Evolutionary conservation across 2,888 invertebrate species (phyloP).

Genomic region (Xanthorhoe designata): DNA sequence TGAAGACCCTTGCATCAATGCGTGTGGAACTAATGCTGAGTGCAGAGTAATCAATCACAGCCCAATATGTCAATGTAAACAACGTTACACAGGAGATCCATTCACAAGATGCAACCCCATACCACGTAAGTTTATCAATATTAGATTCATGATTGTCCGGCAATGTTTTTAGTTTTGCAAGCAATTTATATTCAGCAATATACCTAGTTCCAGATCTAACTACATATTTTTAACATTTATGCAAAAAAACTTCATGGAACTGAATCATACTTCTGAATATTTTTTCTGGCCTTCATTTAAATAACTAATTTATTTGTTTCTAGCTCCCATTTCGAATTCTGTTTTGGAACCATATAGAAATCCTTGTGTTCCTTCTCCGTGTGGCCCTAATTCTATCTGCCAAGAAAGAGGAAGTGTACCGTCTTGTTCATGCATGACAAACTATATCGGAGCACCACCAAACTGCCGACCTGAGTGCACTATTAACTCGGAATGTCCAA

Average conservation of each 20-base stretch:
- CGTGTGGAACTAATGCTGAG: conserved; percentile 88
- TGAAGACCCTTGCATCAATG: conserved; percentile 89
- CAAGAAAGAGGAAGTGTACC: conserved; percentile 85
- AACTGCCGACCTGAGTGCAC: conserved; percentile 90
- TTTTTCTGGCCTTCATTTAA: not conserved
- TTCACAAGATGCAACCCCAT: conserved; percentile 85
- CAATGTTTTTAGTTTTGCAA: not conserved
- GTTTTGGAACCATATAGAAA: conserved; percentile 79
- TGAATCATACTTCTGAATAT: not conserved
- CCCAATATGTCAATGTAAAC: conserved; percentile 90
- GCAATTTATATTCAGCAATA: not conserved
- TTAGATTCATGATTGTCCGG: not conserved
- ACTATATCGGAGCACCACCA: conserved; percentile 87
- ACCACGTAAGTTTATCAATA: conserved; percentile 71
- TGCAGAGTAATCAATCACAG: conserved; percentile 92
- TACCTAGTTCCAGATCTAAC: too few relatives aligned
- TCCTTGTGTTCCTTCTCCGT: conserved; percentile 88
- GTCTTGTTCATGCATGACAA: conserved; percentile 87
- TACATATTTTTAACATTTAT: too few relatives aligned
- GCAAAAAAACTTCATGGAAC: too few relatives aligned
- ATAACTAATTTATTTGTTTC: conserved; percentile 41
- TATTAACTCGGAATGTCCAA: conserved; percentile 89
- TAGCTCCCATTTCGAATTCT: conserved; percentile 76
- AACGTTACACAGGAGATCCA: conserved; percentile 88
- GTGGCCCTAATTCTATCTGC: conserved; percentile 90